Evolutionary conservation across 1,140 invertebrate species (phyloP).

Genomic region (Yoshiicerus persimilis): DNA sequence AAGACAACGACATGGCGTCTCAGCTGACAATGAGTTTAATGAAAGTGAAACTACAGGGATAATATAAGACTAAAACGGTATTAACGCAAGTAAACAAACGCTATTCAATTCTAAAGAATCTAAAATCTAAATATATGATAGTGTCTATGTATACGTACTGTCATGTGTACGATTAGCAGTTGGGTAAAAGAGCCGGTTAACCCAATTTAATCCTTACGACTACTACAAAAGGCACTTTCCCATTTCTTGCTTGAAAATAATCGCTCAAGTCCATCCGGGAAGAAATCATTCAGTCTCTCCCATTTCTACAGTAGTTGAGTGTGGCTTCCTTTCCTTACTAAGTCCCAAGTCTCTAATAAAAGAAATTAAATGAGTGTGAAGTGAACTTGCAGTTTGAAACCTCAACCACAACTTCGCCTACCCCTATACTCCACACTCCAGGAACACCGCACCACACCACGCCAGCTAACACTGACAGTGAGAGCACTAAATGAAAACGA

Average conservation of each 20-base stretch:
- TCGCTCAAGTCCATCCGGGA: not conserved
- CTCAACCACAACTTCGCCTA: not conserved
- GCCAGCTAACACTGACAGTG: not conserved
- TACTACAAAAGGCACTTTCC: not conserved
- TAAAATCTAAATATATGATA: not conserved
- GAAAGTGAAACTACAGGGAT: not conserved
- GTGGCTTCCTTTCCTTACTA: not conserved
- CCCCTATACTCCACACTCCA: not conserved
- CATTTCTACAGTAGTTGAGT: not conserved
- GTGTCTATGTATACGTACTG: not conserved
- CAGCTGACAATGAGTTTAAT: not conserved
- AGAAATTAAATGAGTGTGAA: conserved; percentile 30
- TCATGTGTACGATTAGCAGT: conserved; percentile 15
- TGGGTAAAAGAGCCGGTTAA: conserved; percentile 8
- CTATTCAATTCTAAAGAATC: not conserved
- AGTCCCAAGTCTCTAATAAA: not conserved
- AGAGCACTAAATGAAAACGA: not conserved
- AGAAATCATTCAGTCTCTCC: not conserved
- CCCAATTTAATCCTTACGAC: conserved; percentile 9
- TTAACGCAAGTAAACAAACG: not conserved
- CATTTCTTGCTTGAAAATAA: not conserved
- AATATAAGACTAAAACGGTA: not conserved
- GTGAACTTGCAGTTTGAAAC: not conserved
- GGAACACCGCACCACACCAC: not conserved
- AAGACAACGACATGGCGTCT: no score